Conservation (phyloP, 2,797 vertebrate genomes). For the Sebastes steindachneri region DNA sequence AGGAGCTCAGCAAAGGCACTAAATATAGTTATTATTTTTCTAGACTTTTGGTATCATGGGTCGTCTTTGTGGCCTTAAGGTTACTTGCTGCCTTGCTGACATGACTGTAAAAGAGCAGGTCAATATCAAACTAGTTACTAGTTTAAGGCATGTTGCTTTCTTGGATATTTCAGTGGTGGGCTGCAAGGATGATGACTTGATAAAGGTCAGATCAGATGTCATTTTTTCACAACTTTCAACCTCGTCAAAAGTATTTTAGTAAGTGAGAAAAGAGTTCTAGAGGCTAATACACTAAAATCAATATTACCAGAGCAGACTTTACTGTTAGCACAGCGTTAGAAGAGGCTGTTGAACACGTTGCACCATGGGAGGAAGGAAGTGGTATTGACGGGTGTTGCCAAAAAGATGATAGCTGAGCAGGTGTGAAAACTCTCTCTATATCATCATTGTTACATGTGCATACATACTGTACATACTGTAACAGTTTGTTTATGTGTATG, state of each 20-base stretch:
- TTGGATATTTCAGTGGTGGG: background rate
- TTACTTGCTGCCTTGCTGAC: background rate
- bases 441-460: background rate
- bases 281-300: background rate
- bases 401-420: slow-evolving; percentile 10
- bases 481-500: background rate
- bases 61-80: background rate
- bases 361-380: slow-evolving; percentile 65
- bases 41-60: background rate
- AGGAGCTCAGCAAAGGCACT: background rate
- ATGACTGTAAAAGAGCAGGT: background rate
- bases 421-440: slow-evolving; percentile 37
- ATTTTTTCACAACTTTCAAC: background rate
- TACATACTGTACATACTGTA: background rate
- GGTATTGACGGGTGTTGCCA: slow-evolving; percentile 9
- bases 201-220: background rate
- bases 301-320: background rate
- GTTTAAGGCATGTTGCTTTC: background rate
- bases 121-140: background rate
- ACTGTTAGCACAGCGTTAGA: background rate
- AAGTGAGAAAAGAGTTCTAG: background rate
- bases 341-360: background rate
- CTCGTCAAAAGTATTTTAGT: background rate
- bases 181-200: background rate
- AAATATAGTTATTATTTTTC: background rate